Evolutionary conservation across 2,888 invertebrate species (phyloP).

Genomic region (Sclerodermus sp.): DNA sequence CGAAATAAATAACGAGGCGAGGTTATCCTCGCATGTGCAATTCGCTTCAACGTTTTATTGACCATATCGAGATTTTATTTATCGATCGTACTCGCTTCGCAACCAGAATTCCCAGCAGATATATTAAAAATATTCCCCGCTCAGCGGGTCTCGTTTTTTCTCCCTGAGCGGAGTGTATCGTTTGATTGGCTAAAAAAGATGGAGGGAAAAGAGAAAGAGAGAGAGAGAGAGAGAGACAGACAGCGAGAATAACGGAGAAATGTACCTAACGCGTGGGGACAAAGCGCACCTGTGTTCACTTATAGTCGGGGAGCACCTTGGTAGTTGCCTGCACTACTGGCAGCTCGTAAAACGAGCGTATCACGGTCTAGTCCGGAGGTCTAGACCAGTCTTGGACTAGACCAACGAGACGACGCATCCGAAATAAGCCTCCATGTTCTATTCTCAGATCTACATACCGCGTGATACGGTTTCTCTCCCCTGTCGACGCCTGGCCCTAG

Average conservation of each 20-base stretch:
- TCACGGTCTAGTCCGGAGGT: slow-evolving; percentile 47
- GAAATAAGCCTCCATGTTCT: slow-evolving; percentile 49
- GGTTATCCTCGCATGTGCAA: not conserved
- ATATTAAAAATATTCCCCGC: too few species aligned
- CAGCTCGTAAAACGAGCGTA: slow-evolving; percentile 43
- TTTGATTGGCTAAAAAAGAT: too few species aligned
- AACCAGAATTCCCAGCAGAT: too few species aligned
- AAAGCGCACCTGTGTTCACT: too few species aligned
- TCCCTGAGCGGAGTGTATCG: too few species aligned
- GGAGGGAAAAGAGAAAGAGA: too few species aligned
- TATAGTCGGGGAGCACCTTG: too few species aligned
- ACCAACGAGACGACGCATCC: slow-evolving; percentile 46
- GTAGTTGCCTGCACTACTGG: not conserved
- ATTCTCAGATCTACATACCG: slow-evolving; percentile 43
- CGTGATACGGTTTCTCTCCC: slow-evolving; percentile 29
- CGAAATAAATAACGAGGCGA: not conserved
- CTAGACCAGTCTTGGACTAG: slow-evolving; percentile 50
- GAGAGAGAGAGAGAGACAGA: too few species aligned
- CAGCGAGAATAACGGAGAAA: too few species aligned
- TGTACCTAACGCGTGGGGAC: too few species aligned
- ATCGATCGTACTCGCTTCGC: too few species aligned
- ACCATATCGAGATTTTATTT: not conserved
- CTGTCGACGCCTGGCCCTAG: slow-evolving; percentile 18
- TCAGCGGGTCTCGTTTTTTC: too few species aligned
- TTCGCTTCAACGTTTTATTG: slow-evolving; percentile 6